These are phyloP conservation scores for Megastigmus dorsalis DNA, from an alignment of 2,888 invertebrate genomes.

Conservation along the genomic window DNA sequence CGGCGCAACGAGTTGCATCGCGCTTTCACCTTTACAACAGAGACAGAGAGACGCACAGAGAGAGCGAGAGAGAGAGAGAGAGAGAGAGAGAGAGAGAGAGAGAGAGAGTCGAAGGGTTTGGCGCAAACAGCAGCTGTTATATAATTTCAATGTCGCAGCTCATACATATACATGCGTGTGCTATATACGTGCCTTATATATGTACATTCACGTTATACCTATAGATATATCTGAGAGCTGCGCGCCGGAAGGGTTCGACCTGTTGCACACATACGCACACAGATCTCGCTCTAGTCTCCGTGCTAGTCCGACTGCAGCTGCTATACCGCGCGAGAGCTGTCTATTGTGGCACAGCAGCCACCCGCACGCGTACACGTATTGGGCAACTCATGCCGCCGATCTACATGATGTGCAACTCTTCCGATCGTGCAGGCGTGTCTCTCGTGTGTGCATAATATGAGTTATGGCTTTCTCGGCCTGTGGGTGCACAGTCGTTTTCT, in stretches of 20 bases:
- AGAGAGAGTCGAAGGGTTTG: constrained; percentile 11
- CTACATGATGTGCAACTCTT: too few relatives aligned
- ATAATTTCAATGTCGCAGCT: constrained; percentile 43
- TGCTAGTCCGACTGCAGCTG: constrained; percentile 19
- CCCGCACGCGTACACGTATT: constrained; percentile 13
- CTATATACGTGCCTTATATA: not conserved
- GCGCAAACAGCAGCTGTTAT: constrained; percentile 52
- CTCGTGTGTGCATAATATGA: too few relatives aligned
- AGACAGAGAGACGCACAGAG: not conserved
- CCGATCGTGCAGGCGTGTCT: too few relatives aligned
- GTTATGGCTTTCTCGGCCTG: constrained; percentile 4
- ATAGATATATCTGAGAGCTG: not conserved
- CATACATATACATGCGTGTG: too few relatives aligned
- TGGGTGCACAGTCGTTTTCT: not conserved
- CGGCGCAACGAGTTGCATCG: not conserved
- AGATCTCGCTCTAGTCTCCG: too few relatives aligned
- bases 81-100: too few relatives aligned
- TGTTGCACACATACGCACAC: too few relatives aligned
- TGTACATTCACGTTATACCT: not conserved
- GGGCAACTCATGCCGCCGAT: not conserved
- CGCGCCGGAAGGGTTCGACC: constrained; percentile 47
- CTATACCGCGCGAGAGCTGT: not conserved
- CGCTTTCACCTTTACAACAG: not conserved
- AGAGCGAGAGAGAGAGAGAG: too few relatives aligned
- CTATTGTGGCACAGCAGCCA: too few relatives aligned